phyloP scores from a whole-genome alignment of 2,113 vertebrate species.

The Alligator sinensis region DNA sequence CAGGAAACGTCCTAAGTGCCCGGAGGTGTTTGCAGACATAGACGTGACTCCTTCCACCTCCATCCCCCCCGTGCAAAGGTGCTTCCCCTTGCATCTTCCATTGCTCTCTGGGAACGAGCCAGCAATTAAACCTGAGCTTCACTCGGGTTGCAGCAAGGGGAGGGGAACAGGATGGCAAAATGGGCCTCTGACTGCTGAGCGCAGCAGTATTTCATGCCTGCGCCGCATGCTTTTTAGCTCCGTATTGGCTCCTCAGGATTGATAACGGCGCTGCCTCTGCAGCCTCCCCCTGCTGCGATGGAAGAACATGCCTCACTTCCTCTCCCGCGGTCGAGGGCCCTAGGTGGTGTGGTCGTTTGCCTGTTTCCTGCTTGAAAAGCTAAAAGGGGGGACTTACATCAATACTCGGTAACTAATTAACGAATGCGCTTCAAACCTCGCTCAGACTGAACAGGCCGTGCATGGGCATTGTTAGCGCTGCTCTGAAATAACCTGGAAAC shows the following conservation, averaged over 20 bases:
- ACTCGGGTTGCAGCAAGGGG: background rate
- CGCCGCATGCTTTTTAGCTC: background rate
- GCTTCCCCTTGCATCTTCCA: background rate
- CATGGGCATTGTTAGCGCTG: no score
- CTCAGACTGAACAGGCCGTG: no score
- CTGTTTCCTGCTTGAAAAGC: background rate
- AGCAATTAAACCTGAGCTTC: background rate
- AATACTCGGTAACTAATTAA: background rate
- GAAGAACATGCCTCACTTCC: background rate
- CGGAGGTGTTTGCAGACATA: no score
- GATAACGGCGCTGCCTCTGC: background rate
- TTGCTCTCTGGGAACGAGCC: background rate
- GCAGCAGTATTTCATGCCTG: background rate
- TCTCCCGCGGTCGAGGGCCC: background rate
- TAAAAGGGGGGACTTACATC: accelerated
- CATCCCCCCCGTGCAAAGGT: background rate
- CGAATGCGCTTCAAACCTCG: no score
- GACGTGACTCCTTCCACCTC: background rate
- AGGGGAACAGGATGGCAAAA: background rate
- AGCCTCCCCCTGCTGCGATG: background rate
- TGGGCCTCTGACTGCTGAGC: background rate
- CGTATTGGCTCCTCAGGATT: background rate
- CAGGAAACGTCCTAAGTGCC: no score
- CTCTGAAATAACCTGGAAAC: background rate
- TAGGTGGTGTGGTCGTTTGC: background rate